Percentiles rank a stretch among this genome's conserved stretches.
phyloP scores from a whole-genome alignment of 1,140 invertebrate species.

The Helicoverpa armigera region DNA sequence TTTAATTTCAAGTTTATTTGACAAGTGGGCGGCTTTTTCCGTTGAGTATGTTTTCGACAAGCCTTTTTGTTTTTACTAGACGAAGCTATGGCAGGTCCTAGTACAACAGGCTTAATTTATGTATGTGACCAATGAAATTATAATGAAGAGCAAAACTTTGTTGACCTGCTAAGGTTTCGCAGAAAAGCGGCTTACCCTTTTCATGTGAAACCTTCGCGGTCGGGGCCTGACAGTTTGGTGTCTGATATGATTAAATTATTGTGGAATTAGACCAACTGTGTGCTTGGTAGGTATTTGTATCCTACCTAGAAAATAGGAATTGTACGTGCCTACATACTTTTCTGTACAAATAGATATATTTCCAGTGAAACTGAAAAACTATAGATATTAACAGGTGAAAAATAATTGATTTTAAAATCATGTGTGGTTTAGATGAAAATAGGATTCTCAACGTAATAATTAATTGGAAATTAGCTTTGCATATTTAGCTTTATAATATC shows the following conservation, averaged over 20 bases:
- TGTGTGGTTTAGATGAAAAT: too few species aligned
- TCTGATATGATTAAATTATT: conserved; percentile 1
- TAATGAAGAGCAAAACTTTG: conserved; percentile 14
- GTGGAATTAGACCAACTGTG: background rate
- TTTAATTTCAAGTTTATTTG: too few species aligned
- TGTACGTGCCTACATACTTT: too few species aligned
- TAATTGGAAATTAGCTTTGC: too few species aligned
- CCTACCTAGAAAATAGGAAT: background rate
- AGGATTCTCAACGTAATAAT: too few species aligned
- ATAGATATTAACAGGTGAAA: too few species aligned
- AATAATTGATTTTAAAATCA: too few species aligned
- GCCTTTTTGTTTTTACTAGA: background rate
- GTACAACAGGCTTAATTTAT: background rate
- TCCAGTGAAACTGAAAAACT: too few species aligned
- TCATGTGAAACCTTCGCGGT: conserved; percentile 22
- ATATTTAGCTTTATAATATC: too few species aligned
- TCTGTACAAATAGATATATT: too few species aligned
- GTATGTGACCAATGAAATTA: conserved; percentile 8
- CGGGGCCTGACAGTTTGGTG: conserved; percentile 1
- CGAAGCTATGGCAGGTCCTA: too few species aligned
- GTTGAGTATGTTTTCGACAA: background rate
- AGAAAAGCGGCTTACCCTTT: conserved; percentile 34
- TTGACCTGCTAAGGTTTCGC: conserved; percentile 37
- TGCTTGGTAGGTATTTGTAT: background rate
- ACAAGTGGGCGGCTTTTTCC: conserved; percentile 11